Conservation (phyloP, 64 coral and sea anemone genomes). For the Dendronephthya gigantea region DNA sequence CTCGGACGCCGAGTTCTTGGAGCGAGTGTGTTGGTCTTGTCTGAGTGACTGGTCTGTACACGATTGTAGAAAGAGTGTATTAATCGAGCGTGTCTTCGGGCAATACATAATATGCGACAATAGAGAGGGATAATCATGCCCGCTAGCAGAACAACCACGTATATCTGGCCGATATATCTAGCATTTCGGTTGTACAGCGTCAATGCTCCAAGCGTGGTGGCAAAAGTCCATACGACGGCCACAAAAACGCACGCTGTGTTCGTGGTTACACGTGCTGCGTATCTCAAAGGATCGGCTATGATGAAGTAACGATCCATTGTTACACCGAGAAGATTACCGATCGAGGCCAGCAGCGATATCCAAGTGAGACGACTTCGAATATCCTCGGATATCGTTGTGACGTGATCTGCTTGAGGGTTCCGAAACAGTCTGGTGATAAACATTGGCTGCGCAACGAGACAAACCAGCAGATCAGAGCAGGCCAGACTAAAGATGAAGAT, state of each 20-base stretch:
- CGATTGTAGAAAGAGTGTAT: conserved; percentile 6
- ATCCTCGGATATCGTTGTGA: neutral
- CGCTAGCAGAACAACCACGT: conserved; percentile 38
- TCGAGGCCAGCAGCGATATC: conserved; percentile 71
- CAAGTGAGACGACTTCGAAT: conserved; percentile 57
- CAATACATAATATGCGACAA: conserved; percentile 60
- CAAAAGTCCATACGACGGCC: conserved; percentile 48
- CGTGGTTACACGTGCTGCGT: conserved; percentile 36
- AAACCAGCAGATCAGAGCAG: conserved; percentile 66
- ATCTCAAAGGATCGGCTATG: conserved; percentile 62
- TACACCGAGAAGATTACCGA: conserved; percentile 66
- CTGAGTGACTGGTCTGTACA: neutral
- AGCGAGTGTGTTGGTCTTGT: neutral
- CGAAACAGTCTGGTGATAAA: conserved; percentile 51
- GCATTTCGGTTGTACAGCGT: conserved; percentile 14
- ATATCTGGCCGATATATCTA: conserved; percentile 27
- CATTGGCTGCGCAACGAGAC: conserved; percentile 70
- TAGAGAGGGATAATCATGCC: conserved; percentile 51
- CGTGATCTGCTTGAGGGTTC: conserved; percentile 12
- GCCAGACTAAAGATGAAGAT: conserved; percentile 77
- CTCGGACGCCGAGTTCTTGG: neutral
- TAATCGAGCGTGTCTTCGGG: conserved; percentile 48
- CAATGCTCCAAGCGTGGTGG: conserved; percentile 40
- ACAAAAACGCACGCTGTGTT: conserved; percentile 30
- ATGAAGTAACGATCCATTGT: conserved; percentile 83